Evolutionary conservation across 23 tunicate species (phyloP).

Genomic region (Aplidium turbinatum): DNA sequence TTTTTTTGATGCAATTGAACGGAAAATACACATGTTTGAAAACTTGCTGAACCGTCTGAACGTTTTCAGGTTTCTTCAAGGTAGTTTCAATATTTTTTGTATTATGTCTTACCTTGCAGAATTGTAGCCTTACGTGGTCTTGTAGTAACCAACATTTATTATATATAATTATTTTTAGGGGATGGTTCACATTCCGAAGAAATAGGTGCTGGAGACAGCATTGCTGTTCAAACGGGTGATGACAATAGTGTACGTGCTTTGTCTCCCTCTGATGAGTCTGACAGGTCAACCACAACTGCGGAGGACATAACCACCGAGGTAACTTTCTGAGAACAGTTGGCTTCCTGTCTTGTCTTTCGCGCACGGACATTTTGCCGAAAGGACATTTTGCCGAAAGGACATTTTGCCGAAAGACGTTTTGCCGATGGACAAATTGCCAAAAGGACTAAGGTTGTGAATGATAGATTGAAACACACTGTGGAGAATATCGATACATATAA

Average conservation of each 20-base stretch:
- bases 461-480: no score
- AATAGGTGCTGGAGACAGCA: slow-evolving; percentile 78
- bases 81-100: background rate
- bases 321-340: no score
- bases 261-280: slow-evolving; percentile 75
- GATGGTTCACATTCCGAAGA: slow-evolving; percentile 61
- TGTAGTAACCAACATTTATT: background rate
- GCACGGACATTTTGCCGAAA: no score
- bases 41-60: background rate
- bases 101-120: background rate
- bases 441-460: no score
- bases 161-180: slow-evolving; percentile 11
- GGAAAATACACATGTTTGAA: no score
- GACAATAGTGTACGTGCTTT: slow-evolving; percentile 44
- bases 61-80: background rate
- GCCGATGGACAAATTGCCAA: no score
- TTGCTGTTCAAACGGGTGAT: slow-evolving; percentile 87
- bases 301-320: slow-evolving; percentile 94
- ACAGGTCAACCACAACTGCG: slow-evolving; percentile 74
- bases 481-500: no score
- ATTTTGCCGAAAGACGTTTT: no score
- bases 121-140: background rate
- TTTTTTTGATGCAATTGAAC: no score
- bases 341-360: no score
- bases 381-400: no score